A percentile compares a stretch with the other conserved stretches of the same genome.
phyloP scores from a whole-genome alignment of 35 echinoderm and acorn worm species.

The Lytechinus pictus region DNA sequence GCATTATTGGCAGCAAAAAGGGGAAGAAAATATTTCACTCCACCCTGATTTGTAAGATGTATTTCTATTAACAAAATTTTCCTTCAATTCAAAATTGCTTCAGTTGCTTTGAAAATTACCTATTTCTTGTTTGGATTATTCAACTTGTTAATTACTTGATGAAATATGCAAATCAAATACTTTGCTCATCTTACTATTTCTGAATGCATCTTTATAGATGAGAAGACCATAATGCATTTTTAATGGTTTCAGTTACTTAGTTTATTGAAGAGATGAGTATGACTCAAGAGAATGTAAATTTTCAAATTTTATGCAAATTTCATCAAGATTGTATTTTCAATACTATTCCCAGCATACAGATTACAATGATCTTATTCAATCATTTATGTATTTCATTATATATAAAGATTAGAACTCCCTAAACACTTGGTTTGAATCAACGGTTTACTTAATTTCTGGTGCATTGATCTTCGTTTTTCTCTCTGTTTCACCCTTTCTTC shows the following conservation, averaged over 20 bases:
- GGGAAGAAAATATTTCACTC: not conserved
- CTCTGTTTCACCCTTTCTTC: constrained; percentile 1
- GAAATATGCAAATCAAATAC: not conserved
- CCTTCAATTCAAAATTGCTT: not conserved
- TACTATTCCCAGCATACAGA: not conserved
- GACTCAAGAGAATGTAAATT: not conserved
- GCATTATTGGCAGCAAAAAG: not conserved
- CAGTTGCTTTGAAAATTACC: not conserved
- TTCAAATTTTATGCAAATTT: not conserved
- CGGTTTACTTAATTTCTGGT: not conserved
- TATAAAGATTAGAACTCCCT: not conserved
- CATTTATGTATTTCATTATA: not conserved
- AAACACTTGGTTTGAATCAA: not conserved
- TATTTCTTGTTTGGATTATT: not conserved
- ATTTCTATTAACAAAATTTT: not conserved
- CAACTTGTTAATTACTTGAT: not conserved
- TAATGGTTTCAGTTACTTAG: too few species aligned
- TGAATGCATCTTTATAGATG: too few species aligned
- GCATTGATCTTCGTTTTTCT: not conserved
- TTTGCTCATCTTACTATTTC: not conserved
- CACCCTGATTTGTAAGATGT: not conserved
- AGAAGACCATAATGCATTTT: too few species aligned
- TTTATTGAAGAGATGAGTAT: not conserved
- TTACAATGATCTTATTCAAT: not conserved
- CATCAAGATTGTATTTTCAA: not conserved